phyloP scores from a whole-genome alignment of 2,113 vertebrate genomes.

The Chamaetylas fuelleborni region DNA sequence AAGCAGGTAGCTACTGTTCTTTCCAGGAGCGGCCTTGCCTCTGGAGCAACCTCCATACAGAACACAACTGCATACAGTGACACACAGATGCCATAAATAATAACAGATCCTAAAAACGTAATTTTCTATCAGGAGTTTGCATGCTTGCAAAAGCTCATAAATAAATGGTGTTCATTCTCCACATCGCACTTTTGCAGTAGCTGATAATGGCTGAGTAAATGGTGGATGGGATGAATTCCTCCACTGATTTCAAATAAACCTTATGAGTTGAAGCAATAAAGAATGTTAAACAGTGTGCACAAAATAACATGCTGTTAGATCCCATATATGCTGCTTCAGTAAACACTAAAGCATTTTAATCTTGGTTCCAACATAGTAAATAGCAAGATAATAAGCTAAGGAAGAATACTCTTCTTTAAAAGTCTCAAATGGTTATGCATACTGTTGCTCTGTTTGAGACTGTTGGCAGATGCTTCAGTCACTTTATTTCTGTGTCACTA shows the following conservation, averaged over 20 bases:
- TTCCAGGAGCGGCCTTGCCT: background rate
- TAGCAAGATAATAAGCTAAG: slow-evolving; percentile 60
- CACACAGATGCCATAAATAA: slow-evolving; percentile 46
- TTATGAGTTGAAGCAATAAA: slow-evolving; percentile 59
- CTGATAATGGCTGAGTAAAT: slow-evolving; percentile 70
- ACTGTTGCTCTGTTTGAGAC: background rate
- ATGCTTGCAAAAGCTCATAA: slow-evolving; percentile 58
- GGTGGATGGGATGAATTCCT: slow-evolving; percentile 63
- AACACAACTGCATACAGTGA: background rate
- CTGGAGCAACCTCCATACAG: background rate
- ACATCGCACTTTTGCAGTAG: slow-evolving; percentile 53
- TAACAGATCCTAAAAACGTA: slow-evolving; percentile 40
- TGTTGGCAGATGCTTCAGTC: background rate
- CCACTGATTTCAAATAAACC: slow-evolving; percentile 70
- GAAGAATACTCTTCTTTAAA: slow-evolving; percentile 35
- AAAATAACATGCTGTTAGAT: slow-evolving; percentile 68
- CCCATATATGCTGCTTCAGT: slow-evolving; percentile 67
- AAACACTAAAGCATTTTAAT: slow-evolving; percentile 71
- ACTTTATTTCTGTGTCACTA: slow-evolving; percentile 4
- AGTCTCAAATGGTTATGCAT: background rate
- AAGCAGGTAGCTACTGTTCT: background rate
- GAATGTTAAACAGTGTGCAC: slow-evolving; percentile 65
- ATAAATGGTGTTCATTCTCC: slow-evolving; percentile 68
- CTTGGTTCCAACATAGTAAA: slow-evolving; percentile 54
- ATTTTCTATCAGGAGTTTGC: slow-evolving; percentile 65